Percentiles rank a stretch among this genome's conserved stretches.
Conservation (phyloP, 2,888 invertebrate species). For the Cerastis rubricosa region DNA sequence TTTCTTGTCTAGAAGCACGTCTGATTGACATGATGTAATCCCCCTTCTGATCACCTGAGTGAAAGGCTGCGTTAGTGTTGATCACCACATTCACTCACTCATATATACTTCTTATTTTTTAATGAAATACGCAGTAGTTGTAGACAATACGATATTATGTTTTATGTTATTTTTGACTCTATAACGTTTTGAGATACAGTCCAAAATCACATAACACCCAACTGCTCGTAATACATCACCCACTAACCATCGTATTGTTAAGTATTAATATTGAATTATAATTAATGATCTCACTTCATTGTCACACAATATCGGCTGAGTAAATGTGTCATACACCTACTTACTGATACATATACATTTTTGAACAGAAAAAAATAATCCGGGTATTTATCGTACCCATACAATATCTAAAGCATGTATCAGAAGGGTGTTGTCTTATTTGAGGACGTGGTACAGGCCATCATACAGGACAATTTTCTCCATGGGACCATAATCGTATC, state of each 20-base stretch:
- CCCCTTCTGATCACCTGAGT: slow-evolving; percentile 8
- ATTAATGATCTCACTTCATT: slow-evolving; percentile 89
- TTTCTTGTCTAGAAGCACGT: slow-evolving; percentile 51
- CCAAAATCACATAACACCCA: slow-evolving; percentile 66
- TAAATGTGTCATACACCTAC: slow-evolving; percentile 79
- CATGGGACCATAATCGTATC: neutral
- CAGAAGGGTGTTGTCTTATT: neutral
- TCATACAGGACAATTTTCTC: neutral
- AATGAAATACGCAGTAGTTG: slow-evolving; percentile 59
- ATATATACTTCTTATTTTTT: slow-evolving; percentile 52
- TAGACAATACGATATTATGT: slow-evolving; percentile 64
- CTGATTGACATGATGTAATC: slow-evolving; percentile 30
- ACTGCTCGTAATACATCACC: slow-evolving; percentile 73
- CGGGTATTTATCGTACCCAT: slow-evolving; percentile 3
- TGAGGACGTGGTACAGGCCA: neutral
- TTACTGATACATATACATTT: slow-evolving; percentile 53
- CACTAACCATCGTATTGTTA: slow-evolving; percentile 85
- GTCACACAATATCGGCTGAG: slow-evolving; percentile 85
- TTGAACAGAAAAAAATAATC: slow-evolving; percentile 38
- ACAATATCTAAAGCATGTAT: slow-evolving; percentile 20
- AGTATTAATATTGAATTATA: slow-evolving; percentile 88
- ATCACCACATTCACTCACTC: slow-evolving; percentile 63
- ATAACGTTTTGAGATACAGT: slow-evolving; percentile 54
- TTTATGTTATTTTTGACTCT: slow-evolving; percentile 68
- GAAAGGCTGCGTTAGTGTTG: slow-evolving; percentile 55